phyloP scores from a whole-genome alignment of 2,888 invertebrate species.

The Dastarcus helophoroides region DNA sequence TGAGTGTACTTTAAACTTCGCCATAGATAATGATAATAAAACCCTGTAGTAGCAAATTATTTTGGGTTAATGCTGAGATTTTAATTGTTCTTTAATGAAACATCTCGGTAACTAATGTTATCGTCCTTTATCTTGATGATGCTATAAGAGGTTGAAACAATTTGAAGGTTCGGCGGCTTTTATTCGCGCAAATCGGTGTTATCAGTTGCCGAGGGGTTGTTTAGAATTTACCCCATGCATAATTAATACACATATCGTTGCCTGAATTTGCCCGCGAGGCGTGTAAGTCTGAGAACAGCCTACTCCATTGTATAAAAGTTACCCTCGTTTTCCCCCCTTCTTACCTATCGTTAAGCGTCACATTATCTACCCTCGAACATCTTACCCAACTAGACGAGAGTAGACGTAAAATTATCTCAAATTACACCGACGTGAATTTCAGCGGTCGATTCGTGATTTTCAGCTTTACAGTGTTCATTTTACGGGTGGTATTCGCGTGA shows the following conservation, averaged over 20 bases:
- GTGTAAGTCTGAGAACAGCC: conserved; percentile 16
- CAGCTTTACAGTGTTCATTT: conserved; percentile 14
- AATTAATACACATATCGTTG: conserved; percentile 19
- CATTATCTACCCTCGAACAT: conserved; percentile 31
- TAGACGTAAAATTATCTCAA: conserved; percentile 34
- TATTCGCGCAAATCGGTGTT: no score
- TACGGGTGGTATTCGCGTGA: conserved; percentile 20
- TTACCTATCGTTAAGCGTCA: conserved; percentile 27
- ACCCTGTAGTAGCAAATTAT: no score
- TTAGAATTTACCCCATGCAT: no score
- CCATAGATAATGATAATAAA: no score
- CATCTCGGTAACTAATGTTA: no score
- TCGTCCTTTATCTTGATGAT: no score
- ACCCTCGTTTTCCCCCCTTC: conserved; percentile 15
- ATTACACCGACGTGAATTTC: conserved; percentile 27
- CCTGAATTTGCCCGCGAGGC: conserved; percentile 21
- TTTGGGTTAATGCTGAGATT: no score
- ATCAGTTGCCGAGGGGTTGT: no score
- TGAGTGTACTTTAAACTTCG: no score
- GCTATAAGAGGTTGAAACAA: no score
- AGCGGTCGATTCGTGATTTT: conserved; percentile 11
- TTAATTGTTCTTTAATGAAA: no score
- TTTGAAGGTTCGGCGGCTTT: no score
- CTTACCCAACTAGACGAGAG: conserved; percentile 33
- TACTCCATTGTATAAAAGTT: conserved; percentile 16